Base-by-base conservation (phyloP, 2,113 vertebrate species). In the Engraulis encrasicolus region DNA sequence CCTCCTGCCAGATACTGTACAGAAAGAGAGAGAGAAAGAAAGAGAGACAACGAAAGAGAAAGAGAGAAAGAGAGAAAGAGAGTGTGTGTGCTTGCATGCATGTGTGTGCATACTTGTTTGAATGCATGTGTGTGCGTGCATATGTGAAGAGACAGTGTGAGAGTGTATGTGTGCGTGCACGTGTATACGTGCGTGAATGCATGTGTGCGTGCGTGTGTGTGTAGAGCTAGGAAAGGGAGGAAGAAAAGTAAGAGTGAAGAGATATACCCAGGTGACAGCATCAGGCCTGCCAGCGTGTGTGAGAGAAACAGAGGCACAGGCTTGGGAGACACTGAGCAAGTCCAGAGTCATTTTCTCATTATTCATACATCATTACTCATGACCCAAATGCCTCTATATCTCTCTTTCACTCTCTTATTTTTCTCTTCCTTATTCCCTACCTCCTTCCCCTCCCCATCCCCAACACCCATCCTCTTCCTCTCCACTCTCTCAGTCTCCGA, bases 301-400 rank as follows among this genome's bases (percentile, higher is more conserved):
- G 58, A 9, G n/a, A 66, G 58, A 66, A 23, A 27, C 66, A 74
- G 66, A 14, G 19, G 52, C 4, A 3, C 34, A 31, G 31, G 27
- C 2, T 74, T 27, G 54, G 81, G 48, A 78, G 81, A 71, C 2
- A 17, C 5, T 80, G 54, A 37, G 27, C 81, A 74, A 82, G 31
- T 79, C 50, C 80, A 79, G 20, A 85, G 36, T 74, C 79, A 27
- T 49, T 80, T 45, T 82, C 80, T 89, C 71, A 84, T 88, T 88
- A 90, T 88, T 85, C 83, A 82, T 77, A 6, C 27, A 37, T 86
- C 38, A 87, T 92, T 85, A 85, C 66, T 34, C 66, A 31, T 5
- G 66, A 34, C 66, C 66, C 66, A 5, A 14, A 17, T 74, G 66
- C 66, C 31, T 36, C 12, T 15, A 74, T 15, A 15, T 15, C 19